phyloP scores from a whole-genome alignment of 2,888 invertebrate species.

The Dugesia japonica region DNA sequence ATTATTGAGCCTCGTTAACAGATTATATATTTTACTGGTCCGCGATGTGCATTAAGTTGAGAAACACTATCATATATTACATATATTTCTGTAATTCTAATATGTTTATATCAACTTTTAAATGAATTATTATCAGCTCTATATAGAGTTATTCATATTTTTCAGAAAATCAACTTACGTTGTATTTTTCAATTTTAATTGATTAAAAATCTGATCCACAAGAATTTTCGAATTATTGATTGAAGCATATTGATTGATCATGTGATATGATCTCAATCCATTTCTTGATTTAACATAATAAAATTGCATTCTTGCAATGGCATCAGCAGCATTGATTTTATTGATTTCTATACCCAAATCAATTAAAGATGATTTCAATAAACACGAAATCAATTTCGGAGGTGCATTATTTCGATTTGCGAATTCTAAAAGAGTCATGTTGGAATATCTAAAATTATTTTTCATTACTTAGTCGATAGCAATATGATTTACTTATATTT shows the following conservation, averaged over 20 bases:
- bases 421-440: not conserved
- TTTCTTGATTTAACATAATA: not conserved
- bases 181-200: conserved; percentile 5
- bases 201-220: not conserved
- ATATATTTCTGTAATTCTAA: too few species aligned
- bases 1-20: too few species aligned
- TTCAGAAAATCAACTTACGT: not conserved
- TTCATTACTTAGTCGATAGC: too few species aligned
- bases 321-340: not conserved
- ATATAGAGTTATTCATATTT: too few species aligned
- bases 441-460: not conserved
- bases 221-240: not conserved
- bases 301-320: not conserved
- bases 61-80: too few species aligned
- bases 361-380: not conserved
- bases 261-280: not conserved
- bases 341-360: not conserved
- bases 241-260: not conserved
- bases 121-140: too few species aligned
- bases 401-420: not conserved
- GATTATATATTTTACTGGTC: too few species aligned
- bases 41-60: too few species aligned
- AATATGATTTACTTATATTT: too few species aligned
- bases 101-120: too few species aligned
- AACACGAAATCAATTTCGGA: not conserved